These are phyloP conservation scores for Callaeas wilsoni DNA, from an alignment of 2,113 vertebrate genomes.

Conservation along the genomic window DNA sequence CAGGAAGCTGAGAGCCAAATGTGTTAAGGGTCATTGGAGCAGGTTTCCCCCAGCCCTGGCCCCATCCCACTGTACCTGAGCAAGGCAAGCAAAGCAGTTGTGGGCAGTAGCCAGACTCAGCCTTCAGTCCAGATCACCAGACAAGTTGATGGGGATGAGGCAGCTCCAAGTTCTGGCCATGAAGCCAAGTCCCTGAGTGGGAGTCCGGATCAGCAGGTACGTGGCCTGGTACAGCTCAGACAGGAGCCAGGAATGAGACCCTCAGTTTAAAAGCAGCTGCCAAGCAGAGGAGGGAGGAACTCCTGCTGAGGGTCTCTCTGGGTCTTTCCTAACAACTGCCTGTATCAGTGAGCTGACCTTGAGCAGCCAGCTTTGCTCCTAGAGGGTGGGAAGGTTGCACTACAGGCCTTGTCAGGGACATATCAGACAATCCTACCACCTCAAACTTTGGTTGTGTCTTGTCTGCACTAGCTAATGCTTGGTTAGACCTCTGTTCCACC, in stretches of 20 bases:
- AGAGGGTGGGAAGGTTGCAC: neutral
- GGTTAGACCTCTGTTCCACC: neutral
- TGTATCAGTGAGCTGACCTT: neutral
- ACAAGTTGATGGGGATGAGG: neutral
- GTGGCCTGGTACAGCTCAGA: neutral
- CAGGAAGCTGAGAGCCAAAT: neutral
- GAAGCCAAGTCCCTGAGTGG: neutral
- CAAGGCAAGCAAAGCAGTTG: neutral
- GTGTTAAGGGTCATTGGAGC: fast-evolving
- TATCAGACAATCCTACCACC: neutral
- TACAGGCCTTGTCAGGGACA: neutral
- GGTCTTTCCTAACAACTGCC: neutral
- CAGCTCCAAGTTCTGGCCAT: neutral
- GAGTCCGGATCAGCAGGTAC: neutral
- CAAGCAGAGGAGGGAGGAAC: neutral
- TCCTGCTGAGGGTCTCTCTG: neutral
- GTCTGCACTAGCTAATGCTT: neutral
- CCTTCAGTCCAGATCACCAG: neutral
- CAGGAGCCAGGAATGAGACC: neutral
- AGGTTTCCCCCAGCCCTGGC: neutral
- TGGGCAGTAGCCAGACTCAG: neutral
- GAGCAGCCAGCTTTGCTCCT: neutral
- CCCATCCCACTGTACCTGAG: fast-evolving
- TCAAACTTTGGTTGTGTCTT: neutral
- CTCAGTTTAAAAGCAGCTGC: neutral